Evolutionary conservation across 2,797 vertebrate genomes (phyloP).

Genomic region (Darevskia mixta): DNA sequence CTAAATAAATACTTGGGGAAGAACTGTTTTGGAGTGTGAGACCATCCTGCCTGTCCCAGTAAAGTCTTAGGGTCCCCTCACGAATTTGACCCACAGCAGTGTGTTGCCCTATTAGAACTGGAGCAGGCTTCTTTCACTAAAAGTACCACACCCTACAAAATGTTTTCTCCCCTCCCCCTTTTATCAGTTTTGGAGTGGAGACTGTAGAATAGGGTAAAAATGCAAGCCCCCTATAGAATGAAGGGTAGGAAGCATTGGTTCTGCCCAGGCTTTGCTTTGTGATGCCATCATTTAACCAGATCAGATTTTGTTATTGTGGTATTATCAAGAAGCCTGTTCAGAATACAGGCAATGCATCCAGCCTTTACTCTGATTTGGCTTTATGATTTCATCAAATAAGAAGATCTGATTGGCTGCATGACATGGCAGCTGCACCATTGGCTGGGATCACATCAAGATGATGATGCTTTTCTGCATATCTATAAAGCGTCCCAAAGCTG

Average conservation of each 20-base stretch:
- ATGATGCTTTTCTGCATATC: neutral
- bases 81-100: too few relatives aligned
- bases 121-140: too few relatives aligned
- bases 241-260: neutral
- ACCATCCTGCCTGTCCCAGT: too few relatives aligned
- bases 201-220: neutral
- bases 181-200: neutral
- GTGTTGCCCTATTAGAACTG: too few relatives aligned
- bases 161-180: neutral
- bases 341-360: too few relatives aligned
- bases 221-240: neutral
- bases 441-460: neutral
- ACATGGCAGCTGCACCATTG: neutral
- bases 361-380: neutral
- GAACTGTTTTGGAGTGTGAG: too few relatives aligned
- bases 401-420: neutral
- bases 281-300: neutral
- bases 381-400: neutral
- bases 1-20: neutral
- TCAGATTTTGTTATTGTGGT: neutral
- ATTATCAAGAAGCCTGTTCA: neutral
- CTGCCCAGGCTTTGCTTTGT: neutral
- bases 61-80: too few relatives aligned
- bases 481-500: neutral
- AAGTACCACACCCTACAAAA: neutral